Conservation (phyloP, 2,888 invertebrate species). For the Phortica okadai region DNA sequence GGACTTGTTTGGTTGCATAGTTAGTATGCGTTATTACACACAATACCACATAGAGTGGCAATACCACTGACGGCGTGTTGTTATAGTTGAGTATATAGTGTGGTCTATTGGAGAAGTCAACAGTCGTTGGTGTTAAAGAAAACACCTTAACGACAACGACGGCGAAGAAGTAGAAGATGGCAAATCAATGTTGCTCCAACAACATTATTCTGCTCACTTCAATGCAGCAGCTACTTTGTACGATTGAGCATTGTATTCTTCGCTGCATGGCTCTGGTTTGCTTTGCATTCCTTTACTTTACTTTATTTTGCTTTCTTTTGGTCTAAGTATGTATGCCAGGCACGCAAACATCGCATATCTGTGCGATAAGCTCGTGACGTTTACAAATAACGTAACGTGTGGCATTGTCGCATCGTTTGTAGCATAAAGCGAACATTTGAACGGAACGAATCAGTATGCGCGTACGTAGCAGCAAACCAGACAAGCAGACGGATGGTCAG, state of each 20-base stretch:
- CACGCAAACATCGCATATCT: conserved; percentile 29
- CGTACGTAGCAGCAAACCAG: conserved; percentile 10
- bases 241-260: neutral
- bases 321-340: neutral
- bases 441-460: neutral
- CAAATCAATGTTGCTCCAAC: neutral
- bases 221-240: neutral
- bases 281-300: neutral
- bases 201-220: neutral
- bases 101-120: neutral
- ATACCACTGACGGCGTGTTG: neutral
- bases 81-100: too few relatives aligned
- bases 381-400: conserved; percentile 20
- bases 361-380: conserved; percentile 20
- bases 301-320: too few relatives aligned
- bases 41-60: neutral
- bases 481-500: too few relatives aligned
- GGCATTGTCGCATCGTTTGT: neutral
- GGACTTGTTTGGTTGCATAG: conserved; percentile 12
- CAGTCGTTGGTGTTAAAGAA: conserved; percentile 24
- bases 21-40: conserved; percentile 20
- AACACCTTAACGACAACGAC: conserved; percentile 17
- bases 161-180: neutral
- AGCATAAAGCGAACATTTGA: neutral
- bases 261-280: neutral